phyloP scores from a whole-genome alignment of 2,797 vertebrate species.

The Etheostoma perlongum region DNA sequence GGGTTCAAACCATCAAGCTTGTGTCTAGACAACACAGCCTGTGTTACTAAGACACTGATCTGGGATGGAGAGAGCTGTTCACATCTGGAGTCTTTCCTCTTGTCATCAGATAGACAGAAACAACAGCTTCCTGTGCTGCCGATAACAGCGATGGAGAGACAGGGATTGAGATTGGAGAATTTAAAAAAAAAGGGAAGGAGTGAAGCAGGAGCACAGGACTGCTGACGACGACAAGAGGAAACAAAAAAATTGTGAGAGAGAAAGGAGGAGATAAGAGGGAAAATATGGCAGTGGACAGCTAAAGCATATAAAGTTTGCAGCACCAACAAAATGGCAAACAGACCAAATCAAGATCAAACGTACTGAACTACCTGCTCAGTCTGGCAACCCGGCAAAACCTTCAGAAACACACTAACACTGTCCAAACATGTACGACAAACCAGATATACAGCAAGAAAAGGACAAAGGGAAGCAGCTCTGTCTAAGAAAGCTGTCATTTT shows the following conservation, averaged over 20 bases:
- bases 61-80: constrained; percentile 84
- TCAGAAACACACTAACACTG: constrained; percentile 33
- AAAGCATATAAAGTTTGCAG: constrained; percentile 39
- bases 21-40: constrained; percentile 86
- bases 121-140: constrained; percentile 81
- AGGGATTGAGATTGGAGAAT: constrained; percentile 31
- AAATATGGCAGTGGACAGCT: constrained; percentile 23
- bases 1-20: constrained; percentile 82
- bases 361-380: constrained; percentile 55
- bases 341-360: constrained; percentile 25
- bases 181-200: constrained; percentile 30
- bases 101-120: constrained; percentile 92
- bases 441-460: constrained; percentile 62
- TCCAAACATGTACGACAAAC: constrained; percentile 49
- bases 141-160: constrained; percentile 74
- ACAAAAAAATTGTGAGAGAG: background rate
- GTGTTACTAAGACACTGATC: constrained; percentile 88
- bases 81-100: constrained; percentile 92
- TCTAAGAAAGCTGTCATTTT: constrained; percentile 79
- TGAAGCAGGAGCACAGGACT: constrained; percentile 27
- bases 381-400: constrained; percentile 48
- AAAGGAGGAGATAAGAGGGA: background rate
- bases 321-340: constrained; percentile 60
- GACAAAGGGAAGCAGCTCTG: constrained; percentile 65
- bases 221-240: constrained; percentile 18